Base-by-base conservation (phyloP, 2,113 vertebrate genomes). In the Struthio camelus region DNA sequence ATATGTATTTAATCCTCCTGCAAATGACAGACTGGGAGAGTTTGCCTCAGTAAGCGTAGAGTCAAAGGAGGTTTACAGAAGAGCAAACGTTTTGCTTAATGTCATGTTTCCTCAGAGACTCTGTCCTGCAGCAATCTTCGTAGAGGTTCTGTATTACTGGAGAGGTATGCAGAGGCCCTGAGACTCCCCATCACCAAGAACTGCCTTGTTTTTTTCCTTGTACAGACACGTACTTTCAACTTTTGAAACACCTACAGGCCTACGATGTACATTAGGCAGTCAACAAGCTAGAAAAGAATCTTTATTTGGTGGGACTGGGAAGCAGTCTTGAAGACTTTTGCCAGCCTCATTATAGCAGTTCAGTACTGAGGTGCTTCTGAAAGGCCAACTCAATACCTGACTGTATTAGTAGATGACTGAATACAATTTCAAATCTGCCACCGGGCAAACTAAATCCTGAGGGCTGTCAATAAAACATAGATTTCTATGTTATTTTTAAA, bases 1-100 rank as follows among this genome's bases (percentile, higher is more conserved):
- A 85, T 89, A 89, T 80, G 78, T 34, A 50, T 85, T 92, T 94
- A 92, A 93, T 94, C 88, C 84, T 90, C 42, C n/a, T 82, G 86
- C 78, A 94, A 89, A 77, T 91, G 93, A 77, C 62, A 89, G 62
- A 30, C 70, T 25, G 4, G 36, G 40, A 80, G 58, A 94, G 46
- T 89, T 92, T 84, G 34, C 40, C 44, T 53, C 67, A 28, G 16
- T 56, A 77, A 85, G 51, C 58, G 40, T 18, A 92, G 71, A 92
- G 34, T 54, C 42, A 78, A 92, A 93, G 65, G 53, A 80, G 56
- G 32, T 81, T 94, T 95, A 46, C 64, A 66, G n/a, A 77, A 87
- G 38, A 87, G 70, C 73, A 67, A 61, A 65, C 44, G 8, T 85
- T 92, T 32, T 12, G 8, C 48, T 62, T 89, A 73, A 32, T 58